Conservation (phyloP, 2,888 invertebrate species). For the Drosophila nr. perissopoda region DNA sequence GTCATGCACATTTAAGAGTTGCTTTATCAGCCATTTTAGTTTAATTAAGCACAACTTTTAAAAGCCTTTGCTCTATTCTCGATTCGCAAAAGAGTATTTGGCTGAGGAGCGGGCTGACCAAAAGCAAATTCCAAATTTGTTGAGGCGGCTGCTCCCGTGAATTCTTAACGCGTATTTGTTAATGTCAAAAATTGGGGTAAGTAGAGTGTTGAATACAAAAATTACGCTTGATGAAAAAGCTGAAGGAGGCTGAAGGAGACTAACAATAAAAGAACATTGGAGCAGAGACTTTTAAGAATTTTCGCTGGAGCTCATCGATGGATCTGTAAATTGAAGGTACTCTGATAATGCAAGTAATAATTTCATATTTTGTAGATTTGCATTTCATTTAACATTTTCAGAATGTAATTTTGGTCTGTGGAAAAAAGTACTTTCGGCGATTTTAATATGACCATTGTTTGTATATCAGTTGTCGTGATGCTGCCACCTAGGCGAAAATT, state of each 20-base stretch:
- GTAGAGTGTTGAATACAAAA: slow-evolving; percentile 60
- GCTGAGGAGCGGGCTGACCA: slow-evolving; percentile 41
- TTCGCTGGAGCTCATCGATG: background rate
- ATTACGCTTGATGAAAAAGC: background rate
- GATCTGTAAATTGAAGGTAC: slow-evolving; percentile 36
- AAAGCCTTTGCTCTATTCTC: slow-evolving; percentile 56
- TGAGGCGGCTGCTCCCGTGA: slow-evolving; percentile 53
- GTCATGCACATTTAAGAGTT: slow-evolving; percentile 56
- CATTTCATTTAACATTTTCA: slow-evolving; percentile 32
- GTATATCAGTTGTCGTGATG: background rate
- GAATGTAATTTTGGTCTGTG: background rate
- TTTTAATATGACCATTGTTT: background rate
- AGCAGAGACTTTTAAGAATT: background rate
- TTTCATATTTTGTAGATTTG: slow-evolving; percentile 15
- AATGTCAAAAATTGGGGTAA: slow-evolving; percentile 39
- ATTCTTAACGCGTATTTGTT: background rate
- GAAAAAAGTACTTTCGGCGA: background rate
- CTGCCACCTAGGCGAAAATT: slow-evolving; percentile 34
- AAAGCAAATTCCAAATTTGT: slow-evolving; percentile 24
- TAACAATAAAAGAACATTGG: background rate
- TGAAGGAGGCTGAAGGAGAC: background rate
- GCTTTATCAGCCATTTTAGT: slow-evolving; percentile 40
- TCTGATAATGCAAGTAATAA: slow-evolving; percentile 33
- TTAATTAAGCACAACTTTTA: slow-evolving; percentile 24
- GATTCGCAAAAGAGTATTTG: slow-evolving; percentile 61